Conservation (phyloP, 2,113 vertebrate species). For the Pterophyllum scalare region DNA sequence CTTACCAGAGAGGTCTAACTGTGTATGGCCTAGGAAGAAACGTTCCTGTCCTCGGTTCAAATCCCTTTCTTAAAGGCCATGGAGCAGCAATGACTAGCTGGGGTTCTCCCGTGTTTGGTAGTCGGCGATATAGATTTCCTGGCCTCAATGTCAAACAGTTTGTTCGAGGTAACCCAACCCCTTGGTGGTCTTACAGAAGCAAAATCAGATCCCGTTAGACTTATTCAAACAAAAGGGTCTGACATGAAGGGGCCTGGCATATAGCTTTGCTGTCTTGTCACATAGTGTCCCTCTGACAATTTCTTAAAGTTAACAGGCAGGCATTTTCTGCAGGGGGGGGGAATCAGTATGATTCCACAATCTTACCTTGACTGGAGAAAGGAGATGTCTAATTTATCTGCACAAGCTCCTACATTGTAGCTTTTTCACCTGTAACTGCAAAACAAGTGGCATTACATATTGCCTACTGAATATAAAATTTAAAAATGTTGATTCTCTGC, state of each 20-base stretch:
- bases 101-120: background rate
- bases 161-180: conserved; percentile 18
- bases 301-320: background rate
- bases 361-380: background rate
- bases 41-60: background rate
- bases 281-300: background rate
- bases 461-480: conserved; percentile 19
- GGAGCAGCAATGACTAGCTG: background rate
- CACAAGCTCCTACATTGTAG: background rate
- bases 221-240: background rate
- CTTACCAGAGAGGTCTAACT: conserved; percentile 17
- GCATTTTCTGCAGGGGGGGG: conserved; percentile 7
- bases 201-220: background rate
- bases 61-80: background rate
- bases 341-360: background rate
- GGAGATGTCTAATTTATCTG: background rate
- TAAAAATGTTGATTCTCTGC: background rate
- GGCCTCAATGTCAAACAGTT: background rate
- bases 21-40: background rate
- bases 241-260: conserved; percentile 2
- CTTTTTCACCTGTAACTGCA: background rate
- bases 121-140: background rate
- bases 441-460: background rate
- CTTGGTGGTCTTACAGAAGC: background rate
- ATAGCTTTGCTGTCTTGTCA: conserved; percentile 22